Percentiles rank a stretch among this genome's conserved stretches.
phyloP scores from a whole-genome alignment of 2,113 vertebrate species.

The Tyto alba region DNA sequence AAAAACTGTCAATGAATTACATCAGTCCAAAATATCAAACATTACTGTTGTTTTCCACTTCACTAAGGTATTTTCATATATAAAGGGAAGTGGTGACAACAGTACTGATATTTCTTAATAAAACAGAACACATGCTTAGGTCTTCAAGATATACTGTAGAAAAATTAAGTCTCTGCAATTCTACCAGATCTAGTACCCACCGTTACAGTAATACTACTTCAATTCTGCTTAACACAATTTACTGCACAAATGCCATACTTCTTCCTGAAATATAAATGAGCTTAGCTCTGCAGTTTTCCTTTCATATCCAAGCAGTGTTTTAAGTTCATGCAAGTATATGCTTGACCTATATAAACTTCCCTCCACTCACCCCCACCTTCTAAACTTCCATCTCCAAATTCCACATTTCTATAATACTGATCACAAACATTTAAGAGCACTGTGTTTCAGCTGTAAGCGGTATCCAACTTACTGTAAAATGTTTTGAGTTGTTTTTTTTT shows the following conservation, averaged over 20 bases:
- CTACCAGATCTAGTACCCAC: neutral
- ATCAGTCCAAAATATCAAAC: neutral
- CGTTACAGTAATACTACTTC: neutral
- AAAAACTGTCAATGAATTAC: neutral
- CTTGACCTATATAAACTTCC: neutral
- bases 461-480: neutral
- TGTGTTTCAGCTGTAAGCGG: neutral
- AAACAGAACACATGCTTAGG: fast-evolving
- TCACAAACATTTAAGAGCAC: neutral
- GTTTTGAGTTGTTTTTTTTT: no score
- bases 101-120: neutral
- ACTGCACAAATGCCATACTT: neutral
- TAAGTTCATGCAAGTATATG: neutral
- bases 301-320: neutral
- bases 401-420: neutral
- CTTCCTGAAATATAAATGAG: neutral
- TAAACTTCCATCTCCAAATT: neutral
- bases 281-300: neutral
- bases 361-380: fast-evolving
- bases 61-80: neutral
- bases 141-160: neutral
- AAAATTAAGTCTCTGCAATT: neutral
- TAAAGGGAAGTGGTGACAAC: neutral
- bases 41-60: neutral
- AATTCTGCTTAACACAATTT: neutral